Base-by-base conservation (phyloP, 2,888 invertebrate genomes). In the Temnothorax ravouxi region DNA sequence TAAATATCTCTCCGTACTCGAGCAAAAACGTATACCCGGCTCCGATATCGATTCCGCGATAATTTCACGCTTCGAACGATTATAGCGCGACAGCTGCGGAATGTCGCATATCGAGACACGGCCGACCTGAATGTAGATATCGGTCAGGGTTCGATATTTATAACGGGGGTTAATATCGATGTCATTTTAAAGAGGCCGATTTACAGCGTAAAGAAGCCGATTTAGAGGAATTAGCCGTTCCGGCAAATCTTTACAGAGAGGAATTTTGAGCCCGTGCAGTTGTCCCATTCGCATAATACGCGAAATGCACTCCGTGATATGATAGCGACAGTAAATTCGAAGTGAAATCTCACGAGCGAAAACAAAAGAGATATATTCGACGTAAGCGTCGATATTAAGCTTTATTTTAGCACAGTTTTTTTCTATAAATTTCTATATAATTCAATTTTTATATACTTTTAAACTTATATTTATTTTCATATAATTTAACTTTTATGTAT, bases 1-100 rank as follows among this genome's bases (percentile, higher is more conserved):
- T 77, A 81, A 66, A 85, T 86, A 74, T 82, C 85, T 71, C 84
- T 64, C 59, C 41, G 72, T 41, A 13, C 59, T 59, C 47, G 79
- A 47, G 47, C 85, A 89, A 89, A 89, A 89, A 89, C 88, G 61
- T 83, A 82, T 47, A 29, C 84, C 84, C 62, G 80, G 13, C 44
- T 86, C 83, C 85, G 86, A 84, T 90, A 90, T 90, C 90, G 88
- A 90, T 90, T 88, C 86, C 61, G 66, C 85, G 83, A 88, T 88
- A 90, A 90, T 90, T 88, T 90, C 89, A 89, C 89, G 88, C 87
- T 88, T 84, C 82, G 81, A 84, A 87, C 88, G 88, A 90, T 89
- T 88, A 88, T 87, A 85, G 80, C 75, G 86, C 90, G 87, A 86
- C 90, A 89, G 89, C 89, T 89, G 90, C 54, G 84, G 83, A 85